Evolutionary conservation across 2,888 invertebrate genomes (phyloP), one percentile per base, ranked within the genome.

Genomic region (Macroteleia sp.): DNA sequence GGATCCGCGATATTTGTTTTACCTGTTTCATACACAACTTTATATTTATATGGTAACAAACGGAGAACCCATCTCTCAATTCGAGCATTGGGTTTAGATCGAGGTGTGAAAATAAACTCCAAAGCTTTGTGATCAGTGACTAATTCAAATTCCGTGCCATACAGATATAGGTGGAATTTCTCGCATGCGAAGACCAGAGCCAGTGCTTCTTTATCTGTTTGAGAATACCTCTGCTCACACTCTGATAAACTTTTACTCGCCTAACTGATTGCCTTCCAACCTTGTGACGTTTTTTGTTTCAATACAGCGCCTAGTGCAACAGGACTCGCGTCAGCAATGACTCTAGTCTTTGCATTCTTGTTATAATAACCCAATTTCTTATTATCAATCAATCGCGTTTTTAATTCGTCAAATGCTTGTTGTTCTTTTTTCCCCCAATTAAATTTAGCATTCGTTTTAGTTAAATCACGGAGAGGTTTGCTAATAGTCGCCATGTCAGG

Each of bases 71-170:
- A 89, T 1, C 88, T 54, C 54, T 89, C 88, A 3, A 89, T 82
- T 6, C 90, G 39, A 0, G 88, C 90, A 41, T 86, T 86, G 0
- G 88, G 86, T 67, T 87, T 88, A 0, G 87, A 87, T 54, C 57
- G 81, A 12, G 81, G 73, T 0, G 79, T 70, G 54, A 89, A 89
- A 3, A 90, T 30, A 3, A 83, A 62, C 25, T 90, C 88, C 2
- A 92, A 75, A 0, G 92, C 91, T 30, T 88, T 87, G 41, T 88
- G 86, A 46, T 88, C 88, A 0, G 77, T 87, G 0, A 85, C 57
- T 1, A 87, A 77, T 1, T 88, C 89, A 77, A 92, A 92, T n/a
- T 85, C 80, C 9, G 87, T 80, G 0, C 92, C 92, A 75, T 80
- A 88, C 2, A 92, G 36, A 70, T 89, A 92, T 14, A 85, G 81